Conservation (phyloP, 1,140 invertebrate species). For the Meloidogyne floridensis region DNA sequence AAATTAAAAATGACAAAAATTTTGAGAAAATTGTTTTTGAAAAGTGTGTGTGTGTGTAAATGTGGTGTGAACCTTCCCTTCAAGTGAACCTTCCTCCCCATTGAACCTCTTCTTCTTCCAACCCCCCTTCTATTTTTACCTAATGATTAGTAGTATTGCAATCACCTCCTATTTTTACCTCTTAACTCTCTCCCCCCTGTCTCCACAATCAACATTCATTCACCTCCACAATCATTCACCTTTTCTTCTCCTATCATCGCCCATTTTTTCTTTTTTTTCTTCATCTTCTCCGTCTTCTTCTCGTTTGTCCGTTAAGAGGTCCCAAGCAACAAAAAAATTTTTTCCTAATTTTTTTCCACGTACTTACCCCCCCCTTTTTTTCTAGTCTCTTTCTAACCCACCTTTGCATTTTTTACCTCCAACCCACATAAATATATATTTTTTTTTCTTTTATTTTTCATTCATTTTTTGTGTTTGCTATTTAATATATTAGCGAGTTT, state of each 20-base stretch:
- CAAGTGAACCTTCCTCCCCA: too few species aligned
- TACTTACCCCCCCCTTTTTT: neutral
- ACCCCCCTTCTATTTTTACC: too few species aligned
- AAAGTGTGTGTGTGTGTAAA: too few species aligned
- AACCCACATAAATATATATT: neutral
- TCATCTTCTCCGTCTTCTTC: neutral
- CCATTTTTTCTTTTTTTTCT: neutral
- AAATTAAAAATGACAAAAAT: too few species aligned
- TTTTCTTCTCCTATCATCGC: neutral
- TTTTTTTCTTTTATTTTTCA: slow-evolving; percentile 4
- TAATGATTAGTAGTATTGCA: too few species aligned
- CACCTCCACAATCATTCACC: neutral
- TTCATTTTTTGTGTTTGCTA: neutral
- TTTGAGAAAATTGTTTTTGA: too few species aligned
- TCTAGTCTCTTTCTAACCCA: neutral
- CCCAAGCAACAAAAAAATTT: neutral
- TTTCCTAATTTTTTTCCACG: neutral
- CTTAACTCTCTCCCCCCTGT: too few species aligned
- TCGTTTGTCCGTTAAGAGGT: neutral
- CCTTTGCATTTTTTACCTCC: neutral
- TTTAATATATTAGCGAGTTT: neutral
- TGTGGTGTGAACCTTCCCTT: too few species aligned
- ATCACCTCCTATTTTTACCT: too few species aligned
- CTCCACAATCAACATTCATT: too few species aligned
- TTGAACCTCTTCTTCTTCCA: too few species aligned